Conservation (phyloP, 2,888 invertebrate species). For the Tolmerus cingulatus region DNA sequence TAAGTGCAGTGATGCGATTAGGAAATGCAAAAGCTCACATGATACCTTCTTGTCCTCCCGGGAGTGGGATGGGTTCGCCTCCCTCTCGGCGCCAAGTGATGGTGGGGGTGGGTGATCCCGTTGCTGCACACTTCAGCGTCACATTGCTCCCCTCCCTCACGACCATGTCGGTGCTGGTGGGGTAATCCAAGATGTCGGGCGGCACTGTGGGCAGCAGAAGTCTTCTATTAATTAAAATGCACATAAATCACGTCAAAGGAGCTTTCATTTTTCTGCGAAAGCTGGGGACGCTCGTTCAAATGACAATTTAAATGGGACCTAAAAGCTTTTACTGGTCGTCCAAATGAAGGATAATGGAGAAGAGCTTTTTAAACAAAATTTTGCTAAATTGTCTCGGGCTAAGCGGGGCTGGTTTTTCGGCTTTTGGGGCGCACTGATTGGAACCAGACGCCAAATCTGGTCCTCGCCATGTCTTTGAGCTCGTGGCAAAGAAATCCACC, state of each 20-base stretch:
- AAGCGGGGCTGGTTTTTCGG: background rate
- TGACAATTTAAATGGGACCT: conserved; percentile 24
- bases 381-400: background rate
- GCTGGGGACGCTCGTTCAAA: background rate
- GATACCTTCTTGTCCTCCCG: conserved; percentile 74
- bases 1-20: conserved; percentile 12
- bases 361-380: background rate
- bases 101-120: conserved; percentile 85
- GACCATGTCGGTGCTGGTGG: conserved; percentile 85
- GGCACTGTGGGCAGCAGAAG: conserved; percentile 69
- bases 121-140: conserved; percentile 85
- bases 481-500: background rate
- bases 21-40: conserved; percentile 38
- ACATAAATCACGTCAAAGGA: conserved; percentile 49
- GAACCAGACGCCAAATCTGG: background rate
- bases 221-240: conserved; percentile 50
- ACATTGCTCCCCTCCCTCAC: conserved; percentile 87
- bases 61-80: conserved; percentile 75
- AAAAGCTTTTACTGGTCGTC: conserved; percentile 17
- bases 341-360: conserved; percentile 16
- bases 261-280: conserved; percentile 17
- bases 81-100: conserved; percentile 89
- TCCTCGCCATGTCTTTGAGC: background rate
- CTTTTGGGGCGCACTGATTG: background rate
- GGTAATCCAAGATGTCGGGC: conserved; percentile 84